Evolutionary conservation across 2,888 invertebrate genomes (phyloP), one percentile per base, ranked within the genome.

Genomic region (Drosophila paranaensis): DNA sequence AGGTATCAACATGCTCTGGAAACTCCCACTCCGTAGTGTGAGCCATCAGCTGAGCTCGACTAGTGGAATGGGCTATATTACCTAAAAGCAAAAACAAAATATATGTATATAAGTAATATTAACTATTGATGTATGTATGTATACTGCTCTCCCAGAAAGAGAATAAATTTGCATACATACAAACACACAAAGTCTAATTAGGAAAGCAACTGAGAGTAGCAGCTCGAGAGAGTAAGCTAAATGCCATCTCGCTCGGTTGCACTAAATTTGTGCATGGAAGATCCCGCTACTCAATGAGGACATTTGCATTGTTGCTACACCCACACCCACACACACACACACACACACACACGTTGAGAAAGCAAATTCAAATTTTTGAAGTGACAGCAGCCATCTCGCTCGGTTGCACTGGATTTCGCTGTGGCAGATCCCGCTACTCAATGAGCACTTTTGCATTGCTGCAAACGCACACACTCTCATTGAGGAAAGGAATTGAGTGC

Each of bases 11-110:
- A 67, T 90, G 73, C 39, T 82, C 74, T 0, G 92, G 91, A 68
- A 88, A 92, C 66, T 92, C 91, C 92, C 93, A 92, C 2, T 80
- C 64, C 2, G 88, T 84, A 0, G 89, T 80, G 20, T 80, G 65
- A 0, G 85, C 85, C 20, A 92, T 82, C 1, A 92, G 71, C 6
- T 91, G 73, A 4, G 79, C 70, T 43, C 91, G 76, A 0, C 74
- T 65, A 0, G 71, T 71, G 40, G 91, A 89, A 56, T 93, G 93
- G 0, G 92, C 87, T 25, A 93, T 82, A 27, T 40, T 54, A 54
- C 54, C 54, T 54, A 14, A 14, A 53, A 37, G 6, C 10, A 50
- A 50, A 20, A 6, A 20, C n/a, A 48, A 51, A 37, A 37, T 9
- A 14, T 2, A 8, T 25, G 3, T 8, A 5, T 25, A 37, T 25